Conservation (phyloP, 1,140 invertebrate genomes). For the Manduca sexta region DNA sequence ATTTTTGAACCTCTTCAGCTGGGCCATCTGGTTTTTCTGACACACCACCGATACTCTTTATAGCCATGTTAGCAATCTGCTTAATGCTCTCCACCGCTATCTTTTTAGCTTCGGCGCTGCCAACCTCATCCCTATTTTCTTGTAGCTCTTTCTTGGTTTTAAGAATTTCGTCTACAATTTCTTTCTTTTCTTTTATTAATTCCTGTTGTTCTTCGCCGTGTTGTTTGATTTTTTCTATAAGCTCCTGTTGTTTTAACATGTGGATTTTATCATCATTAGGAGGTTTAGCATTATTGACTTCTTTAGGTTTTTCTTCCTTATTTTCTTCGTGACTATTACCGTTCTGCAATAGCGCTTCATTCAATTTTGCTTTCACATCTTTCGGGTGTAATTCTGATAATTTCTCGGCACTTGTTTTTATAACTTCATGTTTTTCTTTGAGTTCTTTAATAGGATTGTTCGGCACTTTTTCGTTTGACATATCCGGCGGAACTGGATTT, state of each 20-base stretch:
- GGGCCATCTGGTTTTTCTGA: constrained; percentile 37
- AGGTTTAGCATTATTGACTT: constrained; percentile 3
- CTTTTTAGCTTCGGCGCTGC: constrained; percentile 59
- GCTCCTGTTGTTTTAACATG: constrained; percentile 45
- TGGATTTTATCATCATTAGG: constrained; percentile 27
- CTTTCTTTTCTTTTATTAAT: constrained; percentile 74
- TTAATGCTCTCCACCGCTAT: constrained; percentile 68
- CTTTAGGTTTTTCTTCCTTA: constrained; percentile 11
- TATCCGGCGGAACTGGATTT: constrained; percentile 60
- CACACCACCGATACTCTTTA: constrained; percentile 57
- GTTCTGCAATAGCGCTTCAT: constrained; percentile 33
- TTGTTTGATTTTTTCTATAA: constrained; percentile 74
- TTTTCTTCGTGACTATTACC: constrained; percentile 23
- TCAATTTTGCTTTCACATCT: constrained; percentile 41
- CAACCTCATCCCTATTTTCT: constrained; percentile 53
- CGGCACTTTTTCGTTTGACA: constrained; percentile 37
- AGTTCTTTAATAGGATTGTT: constrained; percentile 6
- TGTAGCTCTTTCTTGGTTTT: constrained; percentile 71
- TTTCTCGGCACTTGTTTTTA: constrained; percentile 15
- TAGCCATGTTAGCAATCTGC: constrained; percentile 66
- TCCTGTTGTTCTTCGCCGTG: constrained; percentile 74
- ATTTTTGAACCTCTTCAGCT: constrained; percentile 23
- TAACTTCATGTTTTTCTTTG: constrained; percentile 10
- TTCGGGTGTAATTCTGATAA: constrained; percentile 39
- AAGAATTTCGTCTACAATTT: constrained; percentile 74